A percentile compares a stretch with the other conserved stretches of the same genome.
phyloP scores from a whole-genome alignment of 2,888 invertebrate genomes.

The Microchrysa polita region DNA sequence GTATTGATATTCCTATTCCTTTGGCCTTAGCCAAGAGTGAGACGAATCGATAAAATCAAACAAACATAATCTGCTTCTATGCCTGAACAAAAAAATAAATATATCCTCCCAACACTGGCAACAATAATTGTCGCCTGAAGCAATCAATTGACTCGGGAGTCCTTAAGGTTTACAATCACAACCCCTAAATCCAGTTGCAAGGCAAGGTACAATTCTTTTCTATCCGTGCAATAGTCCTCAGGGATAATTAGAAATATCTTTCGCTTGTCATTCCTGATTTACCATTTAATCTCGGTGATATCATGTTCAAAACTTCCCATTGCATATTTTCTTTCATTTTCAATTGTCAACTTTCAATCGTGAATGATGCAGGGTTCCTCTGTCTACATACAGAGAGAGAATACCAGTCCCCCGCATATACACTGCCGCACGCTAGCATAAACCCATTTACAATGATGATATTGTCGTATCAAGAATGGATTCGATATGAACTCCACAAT shows the following conservation, averaged over 20 bases:
- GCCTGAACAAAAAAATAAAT: constrained; percentile 12
- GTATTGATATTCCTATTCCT: no score
- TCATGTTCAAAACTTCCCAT: constrained; percentile 24
- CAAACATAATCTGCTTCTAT: no score
- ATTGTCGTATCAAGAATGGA: no score
- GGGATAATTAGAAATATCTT: constrained; percentile 49
- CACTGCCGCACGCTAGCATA: neutral
- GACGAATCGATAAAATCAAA: no score
- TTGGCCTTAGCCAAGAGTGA: no score
- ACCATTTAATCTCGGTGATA: constrained; percentile 34
- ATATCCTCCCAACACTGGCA: neutral
- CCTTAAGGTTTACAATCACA: neutral
- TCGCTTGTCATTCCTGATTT: constrained; percentile 47
- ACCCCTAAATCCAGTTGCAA: neutral
- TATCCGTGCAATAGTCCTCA: constrained; percentile 15
- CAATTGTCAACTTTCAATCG: constrained; percentile 26
- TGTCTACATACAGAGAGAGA: no score
- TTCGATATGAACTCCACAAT: no score
- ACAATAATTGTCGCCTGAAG: constrained; percentile 35
- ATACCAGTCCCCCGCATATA: neutral
- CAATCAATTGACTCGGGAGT: constrained; percentile 41
- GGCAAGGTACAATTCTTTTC: neutral
- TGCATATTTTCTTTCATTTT: constrained; percentile 31
- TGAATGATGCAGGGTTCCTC: no score
- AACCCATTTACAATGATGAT: neutral